Percentiles rank a stretch among this genome's conserved stretches.
These are phyloP conservation scores for Mystacides longicornis DNA, from an alignment of 2,888 invertebrate genomes.

Conservation along the genomic window DNA sequence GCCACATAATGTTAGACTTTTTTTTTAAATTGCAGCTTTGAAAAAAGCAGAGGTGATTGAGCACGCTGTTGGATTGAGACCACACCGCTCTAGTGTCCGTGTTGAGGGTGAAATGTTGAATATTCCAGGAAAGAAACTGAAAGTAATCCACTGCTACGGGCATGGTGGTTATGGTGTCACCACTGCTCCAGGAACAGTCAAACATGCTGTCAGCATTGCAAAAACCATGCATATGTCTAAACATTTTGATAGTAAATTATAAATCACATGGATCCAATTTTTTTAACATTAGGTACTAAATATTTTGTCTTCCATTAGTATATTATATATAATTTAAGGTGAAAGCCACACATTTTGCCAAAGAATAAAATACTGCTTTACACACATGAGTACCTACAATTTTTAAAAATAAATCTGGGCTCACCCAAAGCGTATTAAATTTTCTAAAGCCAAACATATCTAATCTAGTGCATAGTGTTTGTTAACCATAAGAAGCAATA, in stretches of 20 bases:
- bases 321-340: too few species aligned
- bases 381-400: too few species aligned
- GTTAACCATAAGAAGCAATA: too few species aligned
- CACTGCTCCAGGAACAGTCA: slow-evolving; percentile 80
- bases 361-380: too few species aligned
- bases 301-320: too few species aligned
- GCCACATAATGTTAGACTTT: slow-evolving; percentile 2
- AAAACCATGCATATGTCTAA: slow-evolving; percentile 48
- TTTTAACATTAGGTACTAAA: too few species aligned
- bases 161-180: slow-evolving; percentile 93
- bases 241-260: slow-evolving; percentile 36
- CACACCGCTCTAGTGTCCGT: slow-evolving; percentile 66
- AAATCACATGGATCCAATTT: too few species aligned
- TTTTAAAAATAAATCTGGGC: too few species aligned
- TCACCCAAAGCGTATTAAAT: too few species aligned
- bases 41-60: slow-evolving; percentile 50
- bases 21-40: slow-evolving; percentile 31
- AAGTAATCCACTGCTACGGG: slow-evolving; percentile 89
- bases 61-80: slow-evolving; percentile 74
- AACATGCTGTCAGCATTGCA: slow-evolving; percentile 64
- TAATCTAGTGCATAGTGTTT: too few species aligned
- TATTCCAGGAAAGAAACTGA: slow-evolving; percentile 38
- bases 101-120: slow-evolving; percentile 58
- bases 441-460: too few species aligned
- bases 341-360: too few species aligned